Evolutionary conservation across 1,140 invertebrate genomes (phyloP).

Genomic region (Apis florea): DNA sequence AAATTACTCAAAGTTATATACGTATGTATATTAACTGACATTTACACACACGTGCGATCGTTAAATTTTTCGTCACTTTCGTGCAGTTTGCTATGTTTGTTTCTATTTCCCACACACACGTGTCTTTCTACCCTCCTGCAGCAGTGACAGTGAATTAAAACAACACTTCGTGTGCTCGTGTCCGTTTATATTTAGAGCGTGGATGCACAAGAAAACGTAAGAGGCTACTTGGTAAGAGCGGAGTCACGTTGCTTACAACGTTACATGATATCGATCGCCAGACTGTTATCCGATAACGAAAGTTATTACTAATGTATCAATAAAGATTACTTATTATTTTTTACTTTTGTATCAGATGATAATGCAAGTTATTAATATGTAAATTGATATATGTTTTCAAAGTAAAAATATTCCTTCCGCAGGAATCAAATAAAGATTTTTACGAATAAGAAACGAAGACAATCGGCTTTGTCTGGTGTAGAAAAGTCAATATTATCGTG

Average conservation of each 20-base stretch:
- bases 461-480: conserved; percentile 26
- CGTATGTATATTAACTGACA: neutral
- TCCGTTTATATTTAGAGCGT: conserved; percentile 40
- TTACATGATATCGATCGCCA: conserved; percentile 11
- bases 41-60: conserved; percentile 8
- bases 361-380: conserved; percentile 26
- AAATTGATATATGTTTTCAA: conserved; percentile 5
- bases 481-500: neutral
- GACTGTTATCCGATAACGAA: conserved; percentile 27
- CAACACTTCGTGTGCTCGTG: neutral
- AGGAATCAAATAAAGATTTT: neutral
- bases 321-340: neutral
- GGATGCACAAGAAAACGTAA: neutral
- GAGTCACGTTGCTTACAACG: conserved; percentile 34
- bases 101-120: conserved; percentile 17
- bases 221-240: neutral
- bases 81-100: neutral
- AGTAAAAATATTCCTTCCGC: neutral
- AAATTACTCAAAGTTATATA: neutral
- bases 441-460: conserved; percentile 12
- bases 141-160: conserved; percentile 49
- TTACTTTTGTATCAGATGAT: neutral
- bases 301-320: conserved; percentile 30
- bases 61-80: conserved; percentile 45
- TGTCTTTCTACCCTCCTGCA: conserved; percentile 34